Percentiles rank a stretch among this genome's conserved stretches.
Evolutionary conservation across 1,140 invertebrate species (phyloP).

Genomic region (Leguminivora glycinivorella): DNA sequence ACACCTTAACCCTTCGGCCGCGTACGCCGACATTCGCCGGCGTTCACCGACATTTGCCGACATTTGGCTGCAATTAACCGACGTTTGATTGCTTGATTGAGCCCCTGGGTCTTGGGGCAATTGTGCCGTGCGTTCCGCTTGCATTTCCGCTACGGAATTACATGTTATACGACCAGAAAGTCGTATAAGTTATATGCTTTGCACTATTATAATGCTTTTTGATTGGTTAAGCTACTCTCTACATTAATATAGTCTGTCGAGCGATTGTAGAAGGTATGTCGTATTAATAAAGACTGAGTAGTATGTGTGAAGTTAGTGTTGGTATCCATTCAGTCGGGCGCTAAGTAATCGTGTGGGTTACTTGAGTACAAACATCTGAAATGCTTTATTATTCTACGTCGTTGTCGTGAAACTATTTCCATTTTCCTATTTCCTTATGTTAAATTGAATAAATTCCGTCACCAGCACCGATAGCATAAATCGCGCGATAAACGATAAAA

Average conservation of each 20-base stretch:
- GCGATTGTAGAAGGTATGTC: neutral
- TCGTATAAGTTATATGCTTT: constrained; percentile 3
- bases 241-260: neutral
- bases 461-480: too few relatives aligned
- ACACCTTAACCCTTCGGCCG: constrained; percentile 10
- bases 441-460: too few relatives aligned
- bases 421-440: too few relatives aligned
- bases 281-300: neutral
- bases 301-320: neutral
- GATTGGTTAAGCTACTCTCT: neutral
- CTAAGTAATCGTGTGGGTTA: constrained; percentile 4
- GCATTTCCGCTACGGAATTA: constrained; percentile 41
- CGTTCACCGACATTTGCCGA: constrained; percentile 31
- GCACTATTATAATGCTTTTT: neutral
- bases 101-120: constrained; percentile 28
- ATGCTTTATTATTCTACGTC: neutral
- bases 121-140: constrained; percentile 28
- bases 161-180: neutral
- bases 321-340: neutral
- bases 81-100: constrained; percentile 27
- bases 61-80: constrained; percentile 49
- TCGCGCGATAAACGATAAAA: too few relatives aligned
- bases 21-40: constrained; percentile 10
- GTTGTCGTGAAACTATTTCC: too few relatives aligned
- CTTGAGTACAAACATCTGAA: neutral